Evolutionary conservation across 2,797 vertebrate genomes (phyloP).

Genomic region (Hirundo rustica): DNA sequence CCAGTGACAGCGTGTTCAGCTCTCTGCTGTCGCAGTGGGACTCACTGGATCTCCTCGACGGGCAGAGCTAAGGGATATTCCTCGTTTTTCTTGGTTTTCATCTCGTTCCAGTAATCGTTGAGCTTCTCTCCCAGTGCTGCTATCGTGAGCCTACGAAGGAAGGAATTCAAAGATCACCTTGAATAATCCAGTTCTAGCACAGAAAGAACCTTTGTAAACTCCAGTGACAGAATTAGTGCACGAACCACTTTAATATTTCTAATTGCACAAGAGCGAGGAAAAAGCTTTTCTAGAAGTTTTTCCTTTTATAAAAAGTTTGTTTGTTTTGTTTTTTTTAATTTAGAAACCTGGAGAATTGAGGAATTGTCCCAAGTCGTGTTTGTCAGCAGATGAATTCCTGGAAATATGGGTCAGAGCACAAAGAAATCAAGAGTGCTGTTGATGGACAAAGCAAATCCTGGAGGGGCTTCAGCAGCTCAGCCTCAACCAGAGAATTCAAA

Average conservation of each 20-base stretch:
- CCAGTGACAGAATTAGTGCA: neutral
- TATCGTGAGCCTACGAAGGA: constrained; percentile 83
- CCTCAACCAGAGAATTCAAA: neutral
- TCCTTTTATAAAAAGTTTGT: neutral
- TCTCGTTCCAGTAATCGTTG: constrained; percentile 93
- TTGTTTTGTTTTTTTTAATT: neutral
- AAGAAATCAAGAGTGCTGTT: neutral
- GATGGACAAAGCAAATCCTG: neutral
- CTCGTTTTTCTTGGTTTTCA: constrained; percentile 74
- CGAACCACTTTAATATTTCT: neutral
- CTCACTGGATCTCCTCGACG: constrained; percentile 79
- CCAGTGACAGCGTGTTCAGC: rapidly evolving
- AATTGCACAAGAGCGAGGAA: neutral
- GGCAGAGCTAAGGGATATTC: constrained; percentile 76
- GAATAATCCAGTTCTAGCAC: neutral
- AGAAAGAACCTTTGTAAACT: neutral
- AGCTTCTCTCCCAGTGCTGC: constrained; percentile 85
- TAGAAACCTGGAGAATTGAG: neutral
- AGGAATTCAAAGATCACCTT: neutral
- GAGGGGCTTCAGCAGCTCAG: neutral
- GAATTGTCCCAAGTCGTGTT: neutral
- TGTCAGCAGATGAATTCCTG: neutral
- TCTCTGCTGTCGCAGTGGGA: neutral
- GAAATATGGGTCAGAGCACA: neutral
- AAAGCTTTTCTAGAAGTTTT: neutral